Evolutionary conservation across 2,888 invertebrate species (phyloP), one percentile per base, ranked within the genome.

Genomic region (Andrena chrysosceles): DNA sequence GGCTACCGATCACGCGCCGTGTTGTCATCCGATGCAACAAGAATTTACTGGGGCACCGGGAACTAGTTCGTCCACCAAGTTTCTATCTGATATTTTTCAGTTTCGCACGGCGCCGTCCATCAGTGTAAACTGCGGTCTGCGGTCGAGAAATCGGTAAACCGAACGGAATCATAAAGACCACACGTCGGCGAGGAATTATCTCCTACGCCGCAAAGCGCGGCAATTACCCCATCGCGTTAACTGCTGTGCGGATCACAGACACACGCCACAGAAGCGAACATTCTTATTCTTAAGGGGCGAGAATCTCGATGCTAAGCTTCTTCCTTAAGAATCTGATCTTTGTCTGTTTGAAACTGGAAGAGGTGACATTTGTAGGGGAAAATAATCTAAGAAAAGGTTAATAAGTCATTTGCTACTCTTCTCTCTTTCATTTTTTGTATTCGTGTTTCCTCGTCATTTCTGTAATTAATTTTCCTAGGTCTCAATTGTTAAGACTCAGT

Each of bases 41-140:
- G 85, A 84, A 85, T 89, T 90, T 90, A 88, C 87, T 86, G 77
- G 83, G 85, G 54, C 87, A 87, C 73, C 67, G 77, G 85, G 77
- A 89, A 89, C 85, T 86, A 82, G 87, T 85, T 80, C 84, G 73
- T 76, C 80, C 62, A 26, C 54, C 52, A 23, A 60, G 81, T 82
- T 79, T 84, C 85, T 70, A 79, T 59, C 64, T 1, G 42, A 1
- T 23, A 79, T 87, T 85, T 88, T 84, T 81, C 81, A 49, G 31
- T 69, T 78, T 75, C 67, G 59, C 42, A 42, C 42, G 70, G 73
- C 77, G 67, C 10, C 63, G 76, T 48, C 49, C 62, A 20, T 66
- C 83, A 42, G 29, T 29, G 73, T 1, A 26, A 60, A 35, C 79
- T 56, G 81, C 56, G 77, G 62, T 49, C 56, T 72, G 77, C 75